Evolutionary conservation across 2,888 invertebrate species (phyloP), one percentile per base, ranked within the genome.

Genomic region (Agriopis aurantiaria): DNA sequence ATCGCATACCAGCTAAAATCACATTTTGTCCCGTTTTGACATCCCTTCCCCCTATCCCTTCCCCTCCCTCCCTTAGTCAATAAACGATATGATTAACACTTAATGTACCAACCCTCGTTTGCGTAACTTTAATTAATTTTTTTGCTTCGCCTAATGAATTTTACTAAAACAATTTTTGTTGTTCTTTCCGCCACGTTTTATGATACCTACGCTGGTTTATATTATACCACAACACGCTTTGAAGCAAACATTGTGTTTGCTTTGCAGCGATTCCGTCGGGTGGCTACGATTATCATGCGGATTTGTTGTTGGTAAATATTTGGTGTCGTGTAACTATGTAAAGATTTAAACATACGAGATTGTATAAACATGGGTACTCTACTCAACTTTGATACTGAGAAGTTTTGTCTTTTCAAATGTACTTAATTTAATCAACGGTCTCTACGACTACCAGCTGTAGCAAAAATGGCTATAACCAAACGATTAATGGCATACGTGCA

Each of bases 211-310:
- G 49, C 40, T 46, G 62, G 49, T 62, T 12, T 65, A 57, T 58
- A 23, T 65, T 49, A 55, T 65, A 61, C 48, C 17, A 61, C 56
- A 33, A 53, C 52, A 61, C 58, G 62, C 51, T 62, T 56, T 57
- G 53, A 51, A 62, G 63, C 53, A 62, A 67, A 62, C 62, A 51
- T 57, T 57, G 53, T 68, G 63, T 68, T 68, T 68, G 57, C 63
- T 63, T 52, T 68, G 58, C 40, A 62, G 46, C 40, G 51, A 57
- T 61, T 67, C 57, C 58, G 48, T 23, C 43, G 63, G 61, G 61
- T 61, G 57, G 49, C 57, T 57, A 12, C 58, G 41, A 43, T 58
- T 63, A 58, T 52, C 67, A 55, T 58, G 10, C 52, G 52, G 58
- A 63, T 41, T 68, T 41, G 58, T 58, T 68, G 58, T 59, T 63